Conservation (phyloP, 2,113 vertebrate species). For the Vidua macroura region DNA sequence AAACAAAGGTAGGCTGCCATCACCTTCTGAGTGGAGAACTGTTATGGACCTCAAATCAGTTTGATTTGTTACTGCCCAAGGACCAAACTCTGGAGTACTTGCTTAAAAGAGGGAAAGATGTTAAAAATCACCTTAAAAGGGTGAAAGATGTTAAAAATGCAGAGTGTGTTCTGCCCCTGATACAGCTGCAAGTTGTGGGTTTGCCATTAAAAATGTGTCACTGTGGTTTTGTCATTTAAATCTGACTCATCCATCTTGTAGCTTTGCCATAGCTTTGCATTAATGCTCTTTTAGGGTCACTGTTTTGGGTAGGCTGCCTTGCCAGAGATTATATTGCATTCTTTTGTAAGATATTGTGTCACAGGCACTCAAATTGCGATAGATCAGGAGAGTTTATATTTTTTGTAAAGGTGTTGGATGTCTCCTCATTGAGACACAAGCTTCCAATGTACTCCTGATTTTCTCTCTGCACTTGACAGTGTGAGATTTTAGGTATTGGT, state of each 20-base stretch:
- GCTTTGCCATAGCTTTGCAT: background rate
- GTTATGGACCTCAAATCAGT: background rate
- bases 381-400: background rate
- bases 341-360: background rate
- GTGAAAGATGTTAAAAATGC: background rate
- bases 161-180: background rate
- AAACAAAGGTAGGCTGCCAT: rapidly evolving
- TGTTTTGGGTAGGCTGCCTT: background rate
- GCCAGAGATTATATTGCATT: background rate
- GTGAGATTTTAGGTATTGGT: background rate
- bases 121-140: background rate
- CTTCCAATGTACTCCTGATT: background rate
- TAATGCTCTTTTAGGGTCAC: background rate
- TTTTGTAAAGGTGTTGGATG: background rate
- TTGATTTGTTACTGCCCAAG: background rate
- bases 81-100: background rate
- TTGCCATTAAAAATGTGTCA: background rate
- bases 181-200: background rate
- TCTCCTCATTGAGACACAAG: background rate
- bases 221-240: background rate
- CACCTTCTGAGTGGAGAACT: background rate
- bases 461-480: background rate
- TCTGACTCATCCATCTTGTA: background rate
- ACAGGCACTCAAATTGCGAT: background rate
- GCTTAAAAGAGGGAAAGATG: background rate